Percentiles rank a stretch among this genome's conserved stretches.
phyloP scores from a whole-genome alignment of 2,888 invertebrate species.

The Hyles lineata region DNA sequence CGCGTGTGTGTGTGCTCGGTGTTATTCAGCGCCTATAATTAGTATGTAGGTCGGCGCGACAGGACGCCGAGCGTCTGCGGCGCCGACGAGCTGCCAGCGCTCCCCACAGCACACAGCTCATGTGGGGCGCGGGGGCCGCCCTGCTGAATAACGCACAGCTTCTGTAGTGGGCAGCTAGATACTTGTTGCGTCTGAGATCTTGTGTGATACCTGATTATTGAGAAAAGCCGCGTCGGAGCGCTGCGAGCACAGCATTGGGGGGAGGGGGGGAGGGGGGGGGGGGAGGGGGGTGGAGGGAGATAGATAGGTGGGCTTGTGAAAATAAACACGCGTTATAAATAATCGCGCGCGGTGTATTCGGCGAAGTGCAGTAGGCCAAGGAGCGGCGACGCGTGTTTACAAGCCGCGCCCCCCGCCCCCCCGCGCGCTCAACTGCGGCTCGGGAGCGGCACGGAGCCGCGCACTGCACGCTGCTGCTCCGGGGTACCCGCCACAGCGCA shows the following conservation, averaged over 20 bases:
- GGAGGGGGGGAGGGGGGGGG: neutral
- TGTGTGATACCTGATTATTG: neutral
- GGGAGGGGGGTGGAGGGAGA: neutral
- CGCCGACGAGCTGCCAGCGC: too few species aligned
- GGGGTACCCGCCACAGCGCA: too few species aligned
- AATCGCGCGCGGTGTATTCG: neutral
- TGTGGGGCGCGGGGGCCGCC: too few species aligned
- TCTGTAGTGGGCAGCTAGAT: too few species aligned
- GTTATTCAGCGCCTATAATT: slow-evolving; percentile 23
- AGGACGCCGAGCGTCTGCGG: too few species aligned
- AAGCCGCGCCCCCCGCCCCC: neutral
- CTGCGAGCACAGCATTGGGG: neutral
- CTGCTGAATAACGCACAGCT: too few species aligned
- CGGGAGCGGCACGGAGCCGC: slow-evolving; percentile 3
- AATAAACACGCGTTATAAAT: slow-evolving; percentile 19
- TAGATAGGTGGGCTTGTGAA: neutral
- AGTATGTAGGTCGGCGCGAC: slow-evolving; percentile 17
- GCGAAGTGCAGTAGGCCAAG: slow-evolving; percentile 26
- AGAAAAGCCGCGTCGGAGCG: neutral
- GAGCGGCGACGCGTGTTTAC: neutral
- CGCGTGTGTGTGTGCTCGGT: slow-evolving; percentile 1
- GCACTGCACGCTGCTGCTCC: neutral
- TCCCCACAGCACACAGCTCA: neutral
- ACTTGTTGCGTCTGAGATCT: neutral
- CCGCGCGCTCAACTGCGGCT: neutral